These are phyloP conservation scores for Falco peregrinus DNA, from an alignment of 2,797 vertebrate species.

Conservation along the genomic window DNA sequence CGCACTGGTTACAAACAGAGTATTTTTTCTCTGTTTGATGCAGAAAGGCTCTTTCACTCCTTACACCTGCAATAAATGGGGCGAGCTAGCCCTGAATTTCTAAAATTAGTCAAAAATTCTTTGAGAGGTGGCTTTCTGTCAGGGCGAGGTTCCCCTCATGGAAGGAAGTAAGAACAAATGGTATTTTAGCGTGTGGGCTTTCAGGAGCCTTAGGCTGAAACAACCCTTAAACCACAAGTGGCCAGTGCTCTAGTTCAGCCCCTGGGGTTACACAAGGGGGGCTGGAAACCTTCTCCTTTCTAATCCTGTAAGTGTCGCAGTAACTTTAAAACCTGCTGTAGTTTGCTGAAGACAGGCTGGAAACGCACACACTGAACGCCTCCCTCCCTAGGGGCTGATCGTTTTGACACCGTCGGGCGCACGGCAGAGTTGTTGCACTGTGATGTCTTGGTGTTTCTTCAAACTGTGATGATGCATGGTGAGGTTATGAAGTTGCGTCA, in stretches of 20 bases:
- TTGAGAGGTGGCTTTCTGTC: neutral
- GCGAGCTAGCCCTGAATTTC: neutral
- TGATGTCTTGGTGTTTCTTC: neutral
- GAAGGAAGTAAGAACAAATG: neutral
- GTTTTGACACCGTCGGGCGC: neutral
- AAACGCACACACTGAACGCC: neutral
- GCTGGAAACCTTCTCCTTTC: neutral
- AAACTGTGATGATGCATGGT: neutral
- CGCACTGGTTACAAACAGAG: neutral
- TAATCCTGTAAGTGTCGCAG: neutral
- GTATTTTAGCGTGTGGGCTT: neutral
- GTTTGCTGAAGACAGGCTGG: neutral
- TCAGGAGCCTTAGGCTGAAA: neutral
- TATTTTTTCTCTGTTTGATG: neutral
- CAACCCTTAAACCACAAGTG: neutral
- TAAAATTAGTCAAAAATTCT: slow-evolving; percentile 19
- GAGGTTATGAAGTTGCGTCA: neutral
- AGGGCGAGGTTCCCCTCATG: neutral
- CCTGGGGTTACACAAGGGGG: neutral
- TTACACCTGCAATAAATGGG: neutral
- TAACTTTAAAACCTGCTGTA: neutral
- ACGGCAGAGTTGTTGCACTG: neutral
- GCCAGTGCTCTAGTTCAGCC: neutral
- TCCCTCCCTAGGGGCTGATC: neutral
- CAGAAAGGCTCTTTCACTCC: neutral